A percentile compares a stretch with the other conserved stretches of the same genome.
These are phyloP conservation scores for Micoletzkya japonica DNA, from an alignment of 2,888 invertebrate species.

Conservation along the genomic window DNA sequence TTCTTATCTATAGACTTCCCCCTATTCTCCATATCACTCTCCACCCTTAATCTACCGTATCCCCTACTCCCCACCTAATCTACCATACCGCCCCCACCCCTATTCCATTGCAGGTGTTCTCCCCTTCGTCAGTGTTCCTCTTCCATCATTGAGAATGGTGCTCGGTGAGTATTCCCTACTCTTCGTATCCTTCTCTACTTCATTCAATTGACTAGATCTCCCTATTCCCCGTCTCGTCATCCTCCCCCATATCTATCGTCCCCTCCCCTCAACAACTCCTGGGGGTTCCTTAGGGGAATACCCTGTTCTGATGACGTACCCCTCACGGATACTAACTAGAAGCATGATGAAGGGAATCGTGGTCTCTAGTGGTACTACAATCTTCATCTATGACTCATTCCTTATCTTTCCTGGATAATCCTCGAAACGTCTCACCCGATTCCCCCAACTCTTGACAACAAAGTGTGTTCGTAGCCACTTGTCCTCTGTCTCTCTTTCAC, in stretches of 20 bases:
- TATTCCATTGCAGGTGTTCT: background rate
- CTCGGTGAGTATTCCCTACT: constrained; percentile 7
- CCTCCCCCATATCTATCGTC: background rate
- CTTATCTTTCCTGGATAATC: background rate
- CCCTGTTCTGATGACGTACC: no score
- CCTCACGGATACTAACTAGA: no score
- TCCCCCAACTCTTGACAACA: background rate
- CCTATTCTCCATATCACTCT: background rate
- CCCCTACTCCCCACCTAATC: background rate
- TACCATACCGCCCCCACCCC: no score
- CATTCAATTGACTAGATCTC: no score
- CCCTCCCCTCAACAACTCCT: background rate
- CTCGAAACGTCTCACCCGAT: background rate
- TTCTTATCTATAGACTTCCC: background rate
- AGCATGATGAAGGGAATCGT: no score
- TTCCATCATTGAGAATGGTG: no score
- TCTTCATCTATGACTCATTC: background rate
- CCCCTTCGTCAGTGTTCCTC: background rate
- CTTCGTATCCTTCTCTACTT: background rate
- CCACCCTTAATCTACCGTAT: background rate
- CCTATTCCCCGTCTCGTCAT: no score
- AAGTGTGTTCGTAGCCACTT: background rate
- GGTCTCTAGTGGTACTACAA: no score
- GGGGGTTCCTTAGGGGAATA: background rate
- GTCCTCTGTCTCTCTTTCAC: constrained; percentile 1